Evolutionary conservation across 2,113 vertebrate species (phyloP).

Genomic region (Syngnathoides biaculeatus): DNA sequence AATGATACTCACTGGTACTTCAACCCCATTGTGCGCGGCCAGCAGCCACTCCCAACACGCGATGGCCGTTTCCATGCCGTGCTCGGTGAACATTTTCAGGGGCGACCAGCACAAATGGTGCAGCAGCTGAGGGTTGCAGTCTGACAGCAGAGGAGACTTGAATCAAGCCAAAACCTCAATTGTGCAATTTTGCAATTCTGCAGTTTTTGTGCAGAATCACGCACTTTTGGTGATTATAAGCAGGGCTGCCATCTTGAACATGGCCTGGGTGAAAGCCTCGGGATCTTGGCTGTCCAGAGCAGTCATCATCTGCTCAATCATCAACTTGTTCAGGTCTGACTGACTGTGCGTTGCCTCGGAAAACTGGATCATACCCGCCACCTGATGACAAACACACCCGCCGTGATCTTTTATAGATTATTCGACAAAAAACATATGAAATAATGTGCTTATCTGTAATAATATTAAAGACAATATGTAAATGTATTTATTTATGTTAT

Average conservation of each 20-base stretch:
- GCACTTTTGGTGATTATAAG: constrained; percentile 91
- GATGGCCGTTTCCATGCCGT: constrained; percentile 92
- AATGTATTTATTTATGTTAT: too few species aligned
- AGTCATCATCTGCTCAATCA: constrained; percentile 82
- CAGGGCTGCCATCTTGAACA: constrained; percentile 94
- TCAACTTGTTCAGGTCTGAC: constrained; percentile 86
- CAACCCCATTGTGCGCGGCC: constrained; percentile 87
- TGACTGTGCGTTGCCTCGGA: constrained; percentile 80
- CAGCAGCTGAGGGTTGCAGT: constrained; percentile 87
- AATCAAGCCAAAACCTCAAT: background rate
- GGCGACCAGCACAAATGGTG: constrained; percentile 95
- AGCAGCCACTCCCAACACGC: constrained; percentile 99
- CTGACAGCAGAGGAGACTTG: constrained; percentile 52
- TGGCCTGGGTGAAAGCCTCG: constrained; percentile 85
- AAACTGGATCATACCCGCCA: constrained; percentile 93
- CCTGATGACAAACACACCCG: constrained; percentile 61
- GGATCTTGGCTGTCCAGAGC: constrained; percentile 77
- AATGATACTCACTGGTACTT: constrained; percentile 82
- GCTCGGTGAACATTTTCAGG: constrained; percentile 91
- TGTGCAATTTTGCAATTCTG: background rate
- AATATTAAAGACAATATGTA: too few species aligned
- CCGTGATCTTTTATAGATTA: background rate
- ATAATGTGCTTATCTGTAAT: background rate
- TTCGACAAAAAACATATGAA: background rate
- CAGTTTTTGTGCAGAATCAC: background rate